Base-by-base conservation (phyloP, 2,888 invertebrate species). In the Ephialtes manifestator region DNA sequence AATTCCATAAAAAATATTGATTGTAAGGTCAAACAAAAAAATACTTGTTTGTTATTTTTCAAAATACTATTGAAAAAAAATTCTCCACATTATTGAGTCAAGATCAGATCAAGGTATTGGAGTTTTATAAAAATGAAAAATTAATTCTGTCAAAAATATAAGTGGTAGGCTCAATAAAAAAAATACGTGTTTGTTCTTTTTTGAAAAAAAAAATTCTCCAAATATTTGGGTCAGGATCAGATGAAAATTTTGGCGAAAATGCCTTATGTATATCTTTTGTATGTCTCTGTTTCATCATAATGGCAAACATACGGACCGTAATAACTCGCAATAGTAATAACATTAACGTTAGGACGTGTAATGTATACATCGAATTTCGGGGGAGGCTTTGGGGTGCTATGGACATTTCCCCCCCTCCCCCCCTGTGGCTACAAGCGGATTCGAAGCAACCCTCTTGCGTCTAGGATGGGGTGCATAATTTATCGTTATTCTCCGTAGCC, bases 311-410 rank as follows among this genome's bases (percentile, higher is more conserved):
- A 93, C 92, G 93, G 92, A 90, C 81, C 85, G 89, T 89, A 90
- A 92, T 93, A 93, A 93, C 93, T 92, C 91, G 92, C 91, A 92
- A 92, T 92, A 90, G 91, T 89, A 90, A 89, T 90, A 90, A 92
- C 92, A 92, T 93, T 93, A 93, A 93, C 91, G 92, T 87, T 85
- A 88, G 90, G 88, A 90, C 91, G 91, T 91, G 92, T 93, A 93
- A 93, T 94, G 85, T 85, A 93, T 92, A 91, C 91, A 92, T 90
- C 89, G 90, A 91, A 91, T 93, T 92, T 90, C 51, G 46, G 82
- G 72, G 82, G 20, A 53, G 43, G 24, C 39, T 28, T 58, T 67
- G 65, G 71, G 51, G 81, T n/a, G 60, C 35, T 71, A 31, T 28
- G 79, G 53, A 68, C 65, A 72, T 46, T 79, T 53, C 55, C 43